Conservation (phyloP, 2,113 vertebrate species). For the Noctilio leporinus region DNA sequence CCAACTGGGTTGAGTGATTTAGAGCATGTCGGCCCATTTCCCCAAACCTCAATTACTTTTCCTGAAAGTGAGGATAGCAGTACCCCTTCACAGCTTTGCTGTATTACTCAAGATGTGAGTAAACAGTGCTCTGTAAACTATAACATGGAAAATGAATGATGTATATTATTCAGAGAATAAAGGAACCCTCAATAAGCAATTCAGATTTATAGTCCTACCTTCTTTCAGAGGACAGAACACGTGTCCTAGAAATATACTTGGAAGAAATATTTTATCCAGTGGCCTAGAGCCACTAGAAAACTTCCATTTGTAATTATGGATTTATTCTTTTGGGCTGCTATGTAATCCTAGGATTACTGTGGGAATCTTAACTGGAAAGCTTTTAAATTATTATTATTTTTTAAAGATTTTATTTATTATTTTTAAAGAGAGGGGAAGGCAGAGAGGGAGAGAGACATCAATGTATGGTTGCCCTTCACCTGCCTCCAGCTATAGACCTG, state of each 20-base stretch:
- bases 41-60: neutral
- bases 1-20: neutral
- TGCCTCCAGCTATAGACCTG: no score
- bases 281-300: neutral
- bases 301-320: neutral
- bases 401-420: no score
- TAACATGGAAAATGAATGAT: neutral
- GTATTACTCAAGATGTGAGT: neutral
- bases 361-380: neutral
- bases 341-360: conserved; percentile 28
- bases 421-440: no score
- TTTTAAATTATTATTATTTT: conserved; percentile 48
- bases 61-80: neutral
- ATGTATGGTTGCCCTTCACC: no score
- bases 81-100: neutral
- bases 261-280: neutral
- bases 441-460: no score
- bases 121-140: neutral
- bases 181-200: neutral
- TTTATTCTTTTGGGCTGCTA: neutral
- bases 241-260: neutral
- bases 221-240: neutral
- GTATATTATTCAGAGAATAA: neutral
- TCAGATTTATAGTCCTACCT: neutral
- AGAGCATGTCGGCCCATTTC: neutral